Percentiles rank a stretch among this genome's conserved stretches.
Evolutionary conservation across 2,113 vertebrate genomes (phyloP).

Genomic region (Lepus europaeus): DNA sequence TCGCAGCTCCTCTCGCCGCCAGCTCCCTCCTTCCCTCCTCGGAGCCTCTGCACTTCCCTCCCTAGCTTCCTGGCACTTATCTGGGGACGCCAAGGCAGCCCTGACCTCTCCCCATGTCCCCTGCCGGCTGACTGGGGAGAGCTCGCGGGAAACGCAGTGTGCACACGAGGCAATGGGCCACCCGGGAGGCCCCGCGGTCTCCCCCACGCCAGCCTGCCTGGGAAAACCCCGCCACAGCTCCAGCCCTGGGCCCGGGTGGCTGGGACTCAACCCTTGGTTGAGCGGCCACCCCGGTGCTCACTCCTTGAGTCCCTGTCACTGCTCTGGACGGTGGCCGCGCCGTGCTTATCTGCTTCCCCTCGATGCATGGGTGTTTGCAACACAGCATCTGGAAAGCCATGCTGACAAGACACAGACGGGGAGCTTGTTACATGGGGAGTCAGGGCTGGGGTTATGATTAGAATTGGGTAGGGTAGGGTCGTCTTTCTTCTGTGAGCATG

Average conservation of each 20-base stretch:
- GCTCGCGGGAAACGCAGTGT: slow-evolving; percentile 11
- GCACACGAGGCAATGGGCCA: neutral
- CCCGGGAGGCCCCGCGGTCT: neutral
- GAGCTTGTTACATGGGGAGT: neutral
- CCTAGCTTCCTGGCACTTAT: slow-evolving; percentile 60
- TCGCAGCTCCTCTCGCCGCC: slow-evolving; percentile 58
- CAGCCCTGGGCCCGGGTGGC: neutral
- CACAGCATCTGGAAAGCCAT: neutral
- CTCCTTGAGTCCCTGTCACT: neutral
- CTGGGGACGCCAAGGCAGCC: slow-evolving; percentile 18
- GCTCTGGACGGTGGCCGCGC: neutral
- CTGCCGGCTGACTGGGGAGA: neutral
- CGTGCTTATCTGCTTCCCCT: neutral
- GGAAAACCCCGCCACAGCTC: neutral
- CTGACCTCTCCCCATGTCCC: slow-evolving; percentile 27
- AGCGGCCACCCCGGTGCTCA: too few relatives aligned
- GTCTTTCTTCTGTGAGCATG: neutral
- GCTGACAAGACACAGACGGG: neutral
- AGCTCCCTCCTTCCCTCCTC: slow-evolving; percentile 65
- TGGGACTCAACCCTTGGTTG: neutral
- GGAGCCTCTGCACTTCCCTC: slow-evolving; percentile 43
- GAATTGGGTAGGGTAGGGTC: neutral
- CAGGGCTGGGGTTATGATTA: neutral
- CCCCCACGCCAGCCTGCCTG: neutral
- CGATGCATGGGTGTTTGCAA: neutral